These are phyloP conservation scores for Cranoglanis bouderius DNA, from an alignment of 2,113 vertebrate species.

Conservation along the genomic window DNA sequence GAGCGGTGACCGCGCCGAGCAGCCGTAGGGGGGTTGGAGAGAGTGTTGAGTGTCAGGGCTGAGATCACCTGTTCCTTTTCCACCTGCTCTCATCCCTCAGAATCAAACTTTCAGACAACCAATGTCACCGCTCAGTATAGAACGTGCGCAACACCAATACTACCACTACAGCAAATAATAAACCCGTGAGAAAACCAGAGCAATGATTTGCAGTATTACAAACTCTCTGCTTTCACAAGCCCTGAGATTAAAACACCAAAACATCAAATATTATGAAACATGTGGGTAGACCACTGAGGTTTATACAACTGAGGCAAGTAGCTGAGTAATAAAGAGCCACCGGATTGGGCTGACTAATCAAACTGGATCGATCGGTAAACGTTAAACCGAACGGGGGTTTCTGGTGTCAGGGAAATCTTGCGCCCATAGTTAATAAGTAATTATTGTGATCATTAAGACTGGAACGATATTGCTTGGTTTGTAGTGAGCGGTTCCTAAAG, in stretches of 20 bases:
- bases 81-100: constrained; percentile 59
- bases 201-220: not conserved
- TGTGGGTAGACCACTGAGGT: not conserved
- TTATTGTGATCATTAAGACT: not conserved
- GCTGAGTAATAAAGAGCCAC: not conserved
- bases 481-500: not conserved
- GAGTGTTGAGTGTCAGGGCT: constrained; percentile 53
- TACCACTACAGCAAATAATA: not conserved
- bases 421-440: not conserved
- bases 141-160: not conserved
- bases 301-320: not conserved
- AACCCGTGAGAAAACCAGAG: not conserved
- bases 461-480: not conserved
- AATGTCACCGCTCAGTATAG: constrained; percentile 16
- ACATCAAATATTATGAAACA: not conserved
- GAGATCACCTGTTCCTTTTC: constrained; percentile 56
- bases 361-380: not conserved
- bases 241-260: not conserved
- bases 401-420: not conserved
- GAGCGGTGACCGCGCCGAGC: not conserved
- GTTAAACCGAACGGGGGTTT: not conserved
- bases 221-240: not conserved
- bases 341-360: not conserved
- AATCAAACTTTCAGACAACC: constrained; percentile 15
- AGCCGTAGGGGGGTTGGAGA: not conserved